Evolutionary conservation across 1,140 invertebrate species (phyloP).

Genomic region (Ostrea edulis): DNA sequence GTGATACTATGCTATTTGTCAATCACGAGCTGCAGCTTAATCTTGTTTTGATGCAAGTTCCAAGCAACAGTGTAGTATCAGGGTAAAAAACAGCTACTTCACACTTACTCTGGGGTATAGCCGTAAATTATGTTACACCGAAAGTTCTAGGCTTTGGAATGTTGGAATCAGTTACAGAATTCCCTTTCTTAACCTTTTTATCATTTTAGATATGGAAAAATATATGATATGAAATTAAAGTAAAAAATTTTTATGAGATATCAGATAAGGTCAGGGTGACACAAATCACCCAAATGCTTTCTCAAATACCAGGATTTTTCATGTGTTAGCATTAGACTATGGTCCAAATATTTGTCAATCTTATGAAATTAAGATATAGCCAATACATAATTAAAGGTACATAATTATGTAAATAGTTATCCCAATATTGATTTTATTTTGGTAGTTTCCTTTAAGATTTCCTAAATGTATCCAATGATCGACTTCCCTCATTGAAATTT

Average conservation of each 20-base stretch:
- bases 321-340: neutral
- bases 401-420: too few relatives aligned
- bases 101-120: neutral
- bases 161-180: neutral
- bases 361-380: neutral
- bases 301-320: slow-evolving; percentile 5
- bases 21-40: neutral
- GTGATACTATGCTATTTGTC: slow-evolving; percentile 26
- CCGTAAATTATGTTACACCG: neutral
- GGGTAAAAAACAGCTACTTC: neutral
- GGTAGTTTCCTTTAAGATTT: too few relatives aligned
- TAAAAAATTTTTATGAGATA: neutral
- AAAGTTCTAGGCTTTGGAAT: neutral
- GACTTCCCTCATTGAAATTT: too few relatives aligned
- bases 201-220: neutral
- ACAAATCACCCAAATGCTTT: neutral
- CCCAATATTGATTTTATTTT: too few relatives aligned
- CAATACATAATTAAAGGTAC: too few relatives aligned
- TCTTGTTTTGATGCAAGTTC: slow-evolving; percentile 35
- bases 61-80: neutral
- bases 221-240: slow-evolving; percentile 16
- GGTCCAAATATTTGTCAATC: slow-evolving; percentile 7
- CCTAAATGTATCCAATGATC: too few relatives aligned
- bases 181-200: neutral
- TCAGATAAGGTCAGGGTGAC: slow-evolving; percentile 1